phyloP scores from a whole-genome alignment of 2,888 invertebrate species.

The Boloria selene region DNA sequence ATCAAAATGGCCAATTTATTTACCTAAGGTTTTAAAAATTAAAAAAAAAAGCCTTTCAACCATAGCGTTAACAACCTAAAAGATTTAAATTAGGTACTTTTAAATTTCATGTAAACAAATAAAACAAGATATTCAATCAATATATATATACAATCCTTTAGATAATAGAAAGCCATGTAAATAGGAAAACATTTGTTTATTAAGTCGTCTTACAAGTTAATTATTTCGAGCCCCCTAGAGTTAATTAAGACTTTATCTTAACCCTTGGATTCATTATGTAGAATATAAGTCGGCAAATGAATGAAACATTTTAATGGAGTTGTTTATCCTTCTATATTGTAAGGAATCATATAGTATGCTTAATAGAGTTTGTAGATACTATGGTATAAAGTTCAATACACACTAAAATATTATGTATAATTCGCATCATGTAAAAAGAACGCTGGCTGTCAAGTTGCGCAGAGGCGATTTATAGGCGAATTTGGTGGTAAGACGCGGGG shows the following conservation, averaged over 20 bases:
- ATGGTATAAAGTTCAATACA: constrained; percentile 8
- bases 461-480: no score
- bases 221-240: constrained; percentile 35
- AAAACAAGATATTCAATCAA: neutral
- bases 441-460: no score
- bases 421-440: no score
- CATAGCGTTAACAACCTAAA: no score
- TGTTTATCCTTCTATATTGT: constrained; percentile 14
- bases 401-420: constrained; percentile 21
- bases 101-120: neutral
- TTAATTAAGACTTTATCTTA: constrained; percentile 41
- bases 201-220: constrained; percentile 31
- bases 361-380: neutral
- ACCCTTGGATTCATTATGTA: constrained; percentile 13
- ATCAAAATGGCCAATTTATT: no score
- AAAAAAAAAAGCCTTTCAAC: no score
- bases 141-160: no score
- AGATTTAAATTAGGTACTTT: no score
- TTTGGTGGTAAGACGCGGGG: no score
- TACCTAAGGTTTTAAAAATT: no score
- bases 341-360: neutral
- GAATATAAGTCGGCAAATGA: constrained; percentile 16
- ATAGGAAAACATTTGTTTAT: constrained; percentile 15
- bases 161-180: no score
- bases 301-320: constrained; percentile 20